Evolutionary conservation across 2,797 vertebrate genomes (phyloP).

Genomic region (Bufotes viridis): DNA sequence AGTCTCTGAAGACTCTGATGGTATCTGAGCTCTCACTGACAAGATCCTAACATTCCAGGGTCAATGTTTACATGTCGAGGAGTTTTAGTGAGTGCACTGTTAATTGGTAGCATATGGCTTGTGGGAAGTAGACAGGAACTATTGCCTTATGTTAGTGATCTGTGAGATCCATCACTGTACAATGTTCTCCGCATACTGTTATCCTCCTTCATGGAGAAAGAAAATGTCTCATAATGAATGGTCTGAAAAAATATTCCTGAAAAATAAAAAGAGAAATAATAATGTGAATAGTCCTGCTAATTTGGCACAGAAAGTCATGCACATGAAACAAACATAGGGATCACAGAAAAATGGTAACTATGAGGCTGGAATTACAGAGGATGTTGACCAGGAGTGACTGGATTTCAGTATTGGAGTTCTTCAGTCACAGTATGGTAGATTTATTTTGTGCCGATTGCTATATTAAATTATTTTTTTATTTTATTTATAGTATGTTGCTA

Average conservation of each 20-base stretch:
- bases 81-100: neutral
- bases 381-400: too few species aligned
- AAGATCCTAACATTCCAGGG: slow-evolving; percentile 4
- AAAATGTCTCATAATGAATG: neutral
- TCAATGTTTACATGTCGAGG: slow-evolving; percentile 33
- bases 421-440: too few species aligned
- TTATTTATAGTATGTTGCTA: too few species aligned
- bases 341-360: too few species aligned
- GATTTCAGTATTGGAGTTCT: too few species aligned
- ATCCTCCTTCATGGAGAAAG: neutral
- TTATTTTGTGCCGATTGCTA: too few species aligned
- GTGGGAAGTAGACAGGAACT: neutral
- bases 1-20: slow-evolving; percentile 15
- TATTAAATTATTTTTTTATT: too few species aligned
- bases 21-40: neutral
- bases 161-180: neutral
- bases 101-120: slow-evolving; percentile 34
- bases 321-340: too few species aligned
- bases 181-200: neutral
- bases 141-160: slow-evolving; percentile 27
- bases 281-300: too few species aligned
- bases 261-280: neutral
- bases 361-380: too few species aligned
- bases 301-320: too few species aligned
- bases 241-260: neutral